Percentiles rank a stretch among this genome's conserved stretches.
These are phyloP conservation scores for Myotis yumanensis DNA, from an alignment of 2,113 vertebrate species.

Conservation along the genomic window DNA sequence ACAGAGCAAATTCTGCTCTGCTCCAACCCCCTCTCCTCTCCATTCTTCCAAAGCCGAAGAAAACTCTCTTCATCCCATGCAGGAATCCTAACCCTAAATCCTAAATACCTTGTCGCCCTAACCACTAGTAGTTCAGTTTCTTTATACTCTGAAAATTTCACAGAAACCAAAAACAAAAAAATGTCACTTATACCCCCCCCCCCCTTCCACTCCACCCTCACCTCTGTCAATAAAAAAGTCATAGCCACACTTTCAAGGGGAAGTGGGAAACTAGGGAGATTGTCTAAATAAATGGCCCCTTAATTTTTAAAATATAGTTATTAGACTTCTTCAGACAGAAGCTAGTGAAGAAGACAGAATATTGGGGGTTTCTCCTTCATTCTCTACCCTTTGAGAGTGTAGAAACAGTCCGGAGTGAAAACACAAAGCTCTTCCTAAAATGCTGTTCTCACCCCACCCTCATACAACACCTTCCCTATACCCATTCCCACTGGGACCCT, in stretches of 20 bases:
- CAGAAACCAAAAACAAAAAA: conserved; percentile 22
- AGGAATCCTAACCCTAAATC: neutral
- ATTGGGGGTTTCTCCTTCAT: neutral
- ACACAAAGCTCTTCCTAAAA: neutral
- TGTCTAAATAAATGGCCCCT: neutral
- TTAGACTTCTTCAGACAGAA: neutral
- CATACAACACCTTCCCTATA: neutral
- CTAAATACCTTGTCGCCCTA: neutral
- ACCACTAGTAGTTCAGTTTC: neutral
- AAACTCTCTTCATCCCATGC: neutral
- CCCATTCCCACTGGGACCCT: neutral
- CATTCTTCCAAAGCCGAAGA: neutral
- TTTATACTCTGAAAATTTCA: conserved; percentile 38
- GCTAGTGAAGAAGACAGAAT: neutral
- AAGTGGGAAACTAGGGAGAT: neutral
- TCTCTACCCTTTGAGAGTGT: neutral
- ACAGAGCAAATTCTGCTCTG: neutral
- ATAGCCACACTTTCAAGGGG: neutral
- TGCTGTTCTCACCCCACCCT: neutral
- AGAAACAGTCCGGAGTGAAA: neutral
- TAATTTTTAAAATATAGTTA: neutral
- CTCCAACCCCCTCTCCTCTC: neutral
- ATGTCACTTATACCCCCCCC: neutral
- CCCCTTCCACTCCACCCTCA: neutral
- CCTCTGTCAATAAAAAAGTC: neutral